Evolutionary conservation across 2,113 vertebrate genomes (phyloP).

Genomic region (Tragelaphus imberbis): DNA sequence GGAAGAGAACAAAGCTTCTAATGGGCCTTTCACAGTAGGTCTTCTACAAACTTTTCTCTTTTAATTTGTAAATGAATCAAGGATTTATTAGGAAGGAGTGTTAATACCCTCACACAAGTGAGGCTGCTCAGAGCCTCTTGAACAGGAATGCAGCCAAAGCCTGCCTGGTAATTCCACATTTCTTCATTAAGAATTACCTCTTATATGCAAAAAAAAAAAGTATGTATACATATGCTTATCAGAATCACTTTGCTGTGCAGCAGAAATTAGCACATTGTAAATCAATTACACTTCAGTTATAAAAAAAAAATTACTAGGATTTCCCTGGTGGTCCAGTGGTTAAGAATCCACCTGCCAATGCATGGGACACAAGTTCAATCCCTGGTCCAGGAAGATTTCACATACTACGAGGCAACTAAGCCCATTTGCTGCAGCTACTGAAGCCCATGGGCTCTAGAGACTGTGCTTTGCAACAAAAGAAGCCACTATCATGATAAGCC

Average conservation of each 20-base stretch:
- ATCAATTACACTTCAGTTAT: background rate
- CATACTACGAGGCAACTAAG: background rate
- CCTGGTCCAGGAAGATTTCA: background rate
- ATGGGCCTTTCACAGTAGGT: background rate
- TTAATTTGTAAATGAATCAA: background rate
- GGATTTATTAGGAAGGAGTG: background rate
- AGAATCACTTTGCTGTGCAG: background rate
- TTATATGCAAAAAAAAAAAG: background rate
- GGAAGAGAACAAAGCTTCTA: background rate
- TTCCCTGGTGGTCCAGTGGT: background rate
- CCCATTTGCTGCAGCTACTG: background rate
- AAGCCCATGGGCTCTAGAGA: background rate
- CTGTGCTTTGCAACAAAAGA: background rate
- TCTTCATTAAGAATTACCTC: background rate
- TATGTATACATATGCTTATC: background rate
- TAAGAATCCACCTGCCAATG: background rate
- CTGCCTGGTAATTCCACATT: background rate
- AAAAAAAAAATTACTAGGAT: background rate
- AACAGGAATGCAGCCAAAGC: background rate
- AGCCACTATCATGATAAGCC: background rate
- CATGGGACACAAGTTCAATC: background rate
- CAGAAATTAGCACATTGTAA: background rate
- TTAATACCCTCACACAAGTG: background rate
- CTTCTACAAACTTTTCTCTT: background rate
- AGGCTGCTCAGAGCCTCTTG: background rate